A percentile compares a stretch with the other conserved stretches of the same genome.
Evolutionary conservation across 2,888 invertebrate genomes (phyloP).

Genomic region (Pachliopta kotzebuea): DNA sequence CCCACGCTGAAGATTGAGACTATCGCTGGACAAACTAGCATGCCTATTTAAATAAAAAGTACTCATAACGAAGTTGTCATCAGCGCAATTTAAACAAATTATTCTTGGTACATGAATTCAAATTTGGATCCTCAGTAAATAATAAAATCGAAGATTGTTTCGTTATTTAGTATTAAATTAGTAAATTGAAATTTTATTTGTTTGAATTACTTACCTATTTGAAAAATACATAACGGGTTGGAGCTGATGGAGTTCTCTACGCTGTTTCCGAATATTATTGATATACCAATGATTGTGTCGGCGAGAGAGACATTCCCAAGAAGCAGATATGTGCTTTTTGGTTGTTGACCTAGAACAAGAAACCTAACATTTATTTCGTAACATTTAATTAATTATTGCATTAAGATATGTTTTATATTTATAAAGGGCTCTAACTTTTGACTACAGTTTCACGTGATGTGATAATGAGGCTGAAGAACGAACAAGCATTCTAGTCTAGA

Average conservation of each 20-base stretch:
- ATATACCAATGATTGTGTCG: conserved; percentile 82
- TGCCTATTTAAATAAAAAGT: conserved; percentile 57
- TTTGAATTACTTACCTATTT: conserved; percentile 57
- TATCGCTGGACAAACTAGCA: conserved; percentile 82
- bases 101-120: no score
- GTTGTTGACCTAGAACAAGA: conserved; percentile 74
- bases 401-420: no score
- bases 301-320: conserved; percentile 84
- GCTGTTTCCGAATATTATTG: conserved; percentile 75
- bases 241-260: conserved; percentile 53
- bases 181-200: background rate
- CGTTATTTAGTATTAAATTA: background rate
- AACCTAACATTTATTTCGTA: background rate
- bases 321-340: conserved; percentile 82
- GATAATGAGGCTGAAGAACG: no score
- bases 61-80: no score
- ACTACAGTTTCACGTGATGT: no score
- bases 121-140: no score
- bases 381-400: no score
- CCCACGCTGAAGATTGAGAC: conserved; percentile 84
- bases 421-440: no score
- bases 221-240: conserved; percentile 61
- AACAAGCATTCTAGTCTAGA: no score
- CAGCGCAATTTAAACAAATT: no score
- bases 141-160: no score